Conservation (phyloP, 2,113 vertebrate species). For the Ptyas mucosa region DNA sequence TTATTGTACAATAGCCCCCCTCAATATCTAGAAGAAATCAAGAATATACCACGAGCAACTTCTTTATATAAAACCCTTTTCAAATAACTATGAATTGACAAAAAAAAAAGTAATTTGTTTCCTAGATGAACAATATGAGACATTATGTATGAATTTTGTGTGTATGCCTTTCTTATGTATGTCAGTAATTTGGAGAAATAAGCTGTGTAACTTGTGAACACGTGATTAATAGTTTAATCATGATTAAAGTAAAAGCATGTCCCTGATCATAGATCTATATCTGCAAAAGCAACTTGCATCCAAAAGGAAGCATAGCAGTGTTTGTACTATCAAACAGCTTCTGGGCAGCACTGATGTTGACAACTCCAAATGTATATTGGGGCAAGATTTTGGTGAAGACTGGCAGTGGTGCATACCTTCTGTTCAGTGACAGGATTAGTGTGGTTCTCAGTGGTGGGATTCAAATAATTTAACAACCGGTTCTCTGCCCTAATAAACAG, state of each 20-base stretch:
- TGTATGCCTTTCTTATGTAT: neutral
- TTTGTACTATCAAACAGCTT: too few relatives aligned
- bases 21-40: neutral
- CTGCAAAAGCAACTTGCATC: neutral
- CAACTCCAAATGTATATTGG: too few relatives aligned
- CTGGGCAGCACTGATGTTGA: too few relatives aligned
- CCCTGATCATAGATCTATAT: neutral
- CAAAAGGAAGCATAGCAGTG: neutral
- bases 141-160: neutral
- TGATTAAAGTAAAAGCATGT: neutral
- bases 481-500: too few relatives aligned
- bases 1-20: neutral
- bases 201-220: neutral
- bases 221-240: neutral
- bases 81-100: neutral
- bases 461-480: too few relatives aligned
- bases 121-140: too few relatives aligned
- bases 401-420: too few relatives aligned
- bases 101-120: neutral
- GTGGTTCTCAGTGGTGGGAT: too few relatives aligned
- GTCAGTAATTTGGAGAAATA: neutral
- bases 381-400: neutral
- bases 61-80: neutral
- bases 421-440: neutral
- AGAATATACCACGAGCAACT: neutral